A percentile compares a stretch with the other conserved stretches of the same genome.
These are phyloP conservation scores for Cerastoderma edule DNA, from an alignment of 2,888 invertebrate species.

Conservation along the genomic window DNA sequence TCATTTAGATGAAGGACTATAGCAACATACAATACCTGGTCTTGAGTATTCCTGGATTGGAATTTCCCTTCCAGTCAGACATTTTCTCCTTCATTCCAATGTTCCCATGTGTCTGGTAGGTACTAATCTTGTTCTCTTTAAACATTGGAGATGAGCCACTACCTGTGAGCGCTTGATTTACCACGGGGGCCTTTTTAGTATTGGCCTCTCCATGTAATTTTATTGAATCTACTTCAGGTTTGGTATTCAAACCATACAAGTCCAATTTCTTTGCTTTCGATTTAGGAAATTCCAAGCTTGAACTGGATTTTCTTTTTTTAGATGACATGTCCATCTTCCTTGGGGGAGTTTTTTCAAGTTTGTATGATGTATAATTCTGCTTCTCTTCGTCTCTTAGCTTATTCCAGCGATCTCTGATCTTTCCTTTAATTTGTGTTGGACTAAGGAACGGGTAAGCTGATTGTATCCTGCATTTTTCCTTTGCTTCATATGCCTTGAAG, in stretches of 20 bases:
- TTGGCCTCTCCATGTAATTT: slow-evolving; percentile 25
- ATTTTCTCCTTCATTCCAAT: slow-evolving; percentile 8
- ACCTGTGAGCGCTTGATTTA: neutral
- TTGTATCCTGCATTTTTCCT: slow-evolving; percentile 63
- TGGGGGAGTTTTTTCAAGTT: slow-evolving; percentile 44
- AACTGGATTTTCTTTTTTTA: neutral
- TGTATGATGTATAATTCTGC: slow-evolving; percentile 52
- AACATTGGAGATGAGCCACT: slow-evolving; percentile 18
- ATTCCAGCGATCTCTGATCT: slow-evolving; percentile 71
- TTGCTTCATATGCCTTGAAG: slow-evolving; percentile 52
- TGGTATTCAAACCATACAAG: slow-evolving; percentile 27
- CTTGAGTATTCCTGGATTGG: neutral
- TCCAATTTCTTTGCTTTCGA: slow-evolving; percentile 25
- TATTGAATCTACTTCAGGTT: slow-evolving; percentile 43
- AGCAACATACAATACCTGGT: too few species aligned
- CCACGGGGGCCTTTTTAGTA: slow-evolving; percentile 31
- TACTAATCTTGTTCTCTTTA: neutral
- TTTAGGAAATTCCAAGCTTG: neutral
- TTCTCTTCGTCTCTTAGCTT: slow-evolving; percentile 40
- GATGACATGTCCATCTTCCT: slow-evolving; percentile 22
- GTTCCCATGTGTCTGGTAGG: neutral
- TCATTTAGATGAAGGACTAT: too few species aligned
- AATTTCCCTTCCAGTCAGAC: neutral
- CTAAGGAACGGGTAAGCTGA: slow-evolving; percentile 71
- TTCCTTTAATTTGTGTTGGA: slow-evolving; percentile 70